phyloP scores from a whole-genome alignment of 2,797 vertebrate species.

The Tachyglossus aculeatus region DNA sequence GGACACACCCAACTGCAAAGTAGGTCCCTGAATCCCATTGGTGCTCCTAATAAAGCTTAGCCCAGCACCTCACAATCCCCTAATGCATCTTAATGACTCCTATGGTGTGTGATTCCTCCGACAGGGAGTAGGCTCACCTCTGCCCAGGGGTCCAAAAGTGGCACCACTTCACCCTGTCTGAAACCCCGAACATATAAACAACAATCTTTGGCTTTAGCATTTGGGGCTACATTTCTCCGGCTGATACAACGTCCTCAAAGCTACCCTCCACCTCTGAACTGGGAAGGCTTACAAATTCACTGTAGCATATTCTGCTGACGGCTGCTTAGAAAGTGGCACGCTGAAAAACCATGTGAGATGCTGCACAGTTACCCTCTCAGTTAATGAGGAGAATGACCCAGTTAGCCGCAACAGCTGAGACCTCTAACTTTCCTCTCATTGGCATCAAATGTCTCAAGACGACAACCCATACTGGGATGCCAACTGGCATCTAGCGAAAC shows the following conservation, averaged over 20 bases:
- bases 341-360: conserved; percentile 48
- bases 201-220: no score
- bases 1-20: no score
- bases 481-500: conserved; percentile 39
- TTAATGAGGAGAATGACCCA: conserved; percentile 59
- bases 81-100: no score
- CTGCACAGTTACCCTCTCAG: conserved; percentile 49
- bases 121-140: no score
- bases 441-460: conserved; percentile 18
- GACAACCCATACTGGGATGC: conserved; percentile 23
- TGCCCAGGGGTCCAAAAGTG: no score
- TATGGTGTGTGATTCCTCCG: no score
- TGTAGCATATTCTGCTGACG: conserved; percentile 49
- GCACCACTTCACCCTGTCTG: no score
- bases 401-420: conserved; percentile 58
- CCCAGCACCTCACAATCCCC: no score
- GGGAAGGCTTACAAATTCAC: conserved; percentile 44
- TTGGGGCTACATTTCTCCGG: not conserved
- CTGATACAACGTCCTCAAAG: conserved; percentile 17
- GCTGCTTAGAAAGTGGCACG: conserved; percentile 53
- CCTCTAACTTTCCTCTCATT: conserved; percentile 43
- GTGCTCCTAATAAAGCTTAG: no score
- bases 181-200: no score
- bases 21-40: no score
- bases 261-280: conserved; percentile 9